phyloP scores from a whole-genome alignment of 1,140 invertebrate species.

The Saccostrea echinata region DNA sequence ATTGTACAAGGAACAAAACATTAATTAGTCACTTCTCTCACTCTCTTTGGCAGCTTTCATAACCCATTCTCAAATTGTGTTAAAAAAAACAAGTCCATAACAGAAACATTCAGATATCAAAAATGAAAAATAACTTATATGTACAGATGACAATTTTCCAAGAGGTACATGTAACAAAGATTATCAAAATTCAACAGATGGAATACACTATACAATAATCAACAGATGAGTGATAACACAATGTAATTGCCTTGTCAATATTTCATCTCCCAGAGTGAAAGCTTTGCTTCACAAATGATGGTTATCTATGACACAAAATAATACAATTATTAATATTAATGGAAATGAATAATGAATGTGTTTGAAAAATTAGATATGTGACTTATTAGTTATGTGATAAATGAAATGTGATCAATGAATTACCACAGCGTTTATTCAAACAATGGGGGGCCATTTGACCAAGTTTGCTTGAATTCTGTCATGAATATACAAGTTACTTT shows the following conservation, averaged over 20 bases:
- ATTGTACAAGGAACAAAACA: constrained; percentile 18
- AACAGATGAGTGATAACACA: neutral
- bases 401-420: neutral
- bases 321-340: neutral
- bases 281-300: constrained; percentile 12
- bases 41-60: neutral
- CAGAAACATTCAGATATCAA: constrained; percentile 35
- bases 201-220: constrained; percentile 4
- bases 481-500: neutral
- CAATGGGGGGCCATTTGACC: neutral
- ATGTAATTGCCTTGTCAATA: neutral
- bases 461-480: neutral
- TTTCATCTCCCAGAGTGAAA: neutral
- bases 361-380: constrained; percentile 19
- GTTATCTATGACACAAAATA: neutral
- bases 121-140: constrained; percentile 39
- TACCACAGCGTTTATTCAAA: neutral
- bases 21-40: neutral
- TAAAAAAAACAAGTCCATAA: constrained; percentile 31
- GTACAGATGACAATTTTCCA: constrained; percentile 15
- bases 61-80: neutral
- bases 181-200: constrained; percentile 34
- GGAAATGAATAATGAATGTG: neutral
- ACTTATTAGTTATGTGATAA: neutral
- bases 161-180: constrained; percentile 1